Evolutionary conservation across 1,140 invertebrate species (phyloP), one percentile per base, ranked within the genome.

Genomic region (Sogatella furcifera): DNA sequence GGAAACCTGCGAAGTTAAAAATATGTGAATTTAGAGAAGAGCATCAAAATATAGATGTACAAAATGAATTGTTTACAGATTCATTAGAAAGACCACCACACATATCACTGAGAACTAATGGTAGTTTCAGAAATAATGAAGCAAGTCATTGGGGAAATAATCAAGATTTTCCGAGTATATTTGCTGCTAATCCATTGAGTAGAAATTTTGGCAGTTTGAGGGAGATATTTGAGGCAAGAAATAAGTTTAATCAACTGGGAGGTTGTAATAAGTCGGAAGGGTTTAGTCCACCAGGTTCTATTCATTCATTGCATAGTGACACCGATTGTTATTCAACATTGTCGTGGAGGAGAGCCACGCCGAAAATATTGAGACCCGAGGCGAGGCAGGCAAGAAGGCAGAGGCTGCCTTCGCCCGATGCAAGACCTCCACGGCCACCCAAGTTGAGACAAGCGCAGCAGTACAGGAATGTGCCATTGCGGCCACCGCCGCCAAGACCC

Each of bases 1-100:
- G 89, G n/a, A 89, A 90, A 69, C 84, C 86, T 42, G 81, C 77
- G 65, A 88, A 84, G 67, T 69, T 81, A 4, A 80, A 78, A 62
- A 72, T 76, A 21, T 56, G 61, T 44, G 13, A 43, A 10, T 34
- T 43, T 22, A 38, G 34, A n/a, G 14, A 22, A n/a, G 17, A 76
- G 74, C 61, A 69, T 66, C 1, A 68, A 72, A 31, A 62, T 73
- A 28, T 63, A 68, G 44, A 65, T 74, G 76, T 69, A 77, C 54
- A 66, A 67, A 64, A 62, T 70, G 63, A 60, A 72, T 65, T 63
- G 68, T 75, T 63, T 80, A 74, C 64, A 69, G 79, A 84, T 57
- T 77, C 76, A 0, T 71, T 82, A 24, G 80, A 82, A 60, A 77
- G 78, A 49, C 77, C 79, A 44, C 72, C 76, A 21, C 81, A 83